Conservation (phyloP, 2,888 invertebrate genomes). For the Exocentrus adspersus region DNA sequence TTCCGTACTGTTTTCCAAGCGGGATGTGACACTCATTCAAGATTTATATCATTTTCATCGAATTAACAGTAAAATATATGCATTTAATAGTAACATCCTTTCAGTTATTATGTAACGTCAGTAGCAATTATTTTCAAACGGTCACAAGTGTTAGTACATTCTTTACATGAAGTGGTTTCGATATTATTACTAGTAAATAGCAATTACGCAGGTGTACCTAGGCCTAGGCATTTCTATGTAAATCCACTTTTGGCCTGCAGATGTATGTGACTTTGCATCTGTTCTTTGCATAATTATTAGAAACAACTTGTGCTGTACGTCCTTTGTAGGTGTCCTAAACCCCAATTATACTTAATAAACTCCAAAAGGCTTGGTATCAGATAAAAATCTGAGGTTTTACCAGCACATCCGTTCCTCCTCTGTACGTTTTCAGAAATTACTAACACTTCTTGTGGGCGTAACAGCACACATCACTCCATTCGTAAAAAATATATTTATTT, state of each 20-base stretch:
- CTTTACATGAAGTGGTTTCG: background rate
- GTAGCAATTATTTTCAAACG: background rate
- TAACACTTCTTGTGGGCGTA: too few relatives aligned
- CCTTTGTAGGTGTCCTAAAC: too few relatives aligned
- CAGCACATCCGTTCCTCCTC: too few relatives aligned
- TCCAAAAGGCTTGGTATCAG: too few relatives aligned
- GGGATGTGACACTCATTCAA: background rate
- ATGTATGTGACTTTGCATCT: background rate
- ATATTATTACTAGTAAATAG: background rate
- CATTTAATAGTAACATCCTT: background rate
- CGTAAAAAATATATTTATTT: background rate
- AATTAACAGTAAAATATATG: background rate
- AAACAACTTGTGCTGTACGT: too few relatives aligned
- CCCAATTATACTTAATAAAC: too few relatives aligned
- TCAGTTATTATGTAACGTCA: background rate
- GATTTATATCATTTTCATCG: background rate
- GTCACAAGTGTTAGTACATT: background rate
- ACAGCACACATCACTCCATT: background rate
- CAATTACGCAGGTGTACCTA: slow-evolving; percentile 4
- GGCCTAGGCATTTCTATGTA: background rate
- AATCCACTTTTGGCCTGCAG: background rate
- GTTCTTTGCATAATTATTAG: background rate
- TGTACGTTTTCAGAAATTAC: too few relatives aligned
- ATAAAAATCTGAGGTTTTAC: too few relatives aligned
- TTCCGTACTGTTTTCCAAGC: background rate